Evolutionary conservation across 2,888 invertebrate genomes (phyloP).

Genomic region (Microplitis manilae): DNA sequence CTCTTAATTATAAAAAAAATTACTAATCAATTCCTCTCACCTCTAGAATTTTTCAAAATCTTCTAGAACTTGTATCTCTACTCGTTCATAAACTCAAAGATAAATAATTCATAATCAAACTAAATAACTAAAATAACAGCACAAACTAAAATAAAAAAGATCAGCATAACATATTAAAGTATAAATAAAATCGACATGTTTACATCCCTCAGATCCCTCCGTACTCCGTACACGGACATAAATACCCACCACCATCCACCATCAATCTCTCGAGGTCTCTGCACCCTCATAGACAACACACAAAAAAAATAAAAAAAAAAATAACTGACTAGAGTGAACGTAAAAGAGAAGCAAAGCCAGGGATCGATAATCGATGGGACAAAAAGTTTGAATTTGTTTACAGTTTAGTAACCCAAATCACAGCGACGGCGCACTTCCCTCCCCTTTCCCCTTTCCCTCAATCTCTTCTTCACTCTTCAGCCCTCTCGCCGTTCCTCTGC

Average conservation of each 20-base stretch:
- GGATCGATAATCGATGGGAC: conserved; percentile 68
- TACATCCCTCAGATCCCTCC: background rate
- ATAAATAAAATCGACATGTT: background rate
- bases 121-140: too few relatives aligned
- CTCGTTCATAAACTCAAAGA: too few relatives aligned
- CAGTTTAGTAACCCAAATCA: conserved; percentile 33
- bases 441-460: background rate
- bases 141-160: too few relatives aligned
- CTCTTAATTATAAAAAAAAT: too few relatives aligned
- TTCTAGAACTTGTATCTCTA: too few relatives aligned
- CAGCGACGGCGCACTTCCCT: conserved; percentile 34
- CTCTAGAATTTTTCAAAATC: too few relatives aligned
- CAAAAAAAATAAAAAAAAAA: background rate
- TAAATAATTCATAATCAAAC: too few relatives aligned
- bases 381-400: conserved; percentile 56
- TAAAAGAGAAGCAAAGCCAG: background rate
- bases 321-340: conserved; percentile 47
- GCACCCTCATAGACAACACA: background rate
- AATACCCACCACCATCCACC: background rate
- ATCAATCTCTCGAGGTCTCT: background rate
- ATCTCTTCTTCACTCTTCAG: background rate
- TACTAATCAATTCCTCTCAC: too few relatives aligned
- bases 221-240: background rate
- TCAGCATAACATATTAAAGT: background rate
- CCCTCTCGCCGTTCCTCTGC: background rate